phyloP scores from a whole-genome alignment of 1,140 invertebrate species.

The Globodera rostochiensis region DNA sequence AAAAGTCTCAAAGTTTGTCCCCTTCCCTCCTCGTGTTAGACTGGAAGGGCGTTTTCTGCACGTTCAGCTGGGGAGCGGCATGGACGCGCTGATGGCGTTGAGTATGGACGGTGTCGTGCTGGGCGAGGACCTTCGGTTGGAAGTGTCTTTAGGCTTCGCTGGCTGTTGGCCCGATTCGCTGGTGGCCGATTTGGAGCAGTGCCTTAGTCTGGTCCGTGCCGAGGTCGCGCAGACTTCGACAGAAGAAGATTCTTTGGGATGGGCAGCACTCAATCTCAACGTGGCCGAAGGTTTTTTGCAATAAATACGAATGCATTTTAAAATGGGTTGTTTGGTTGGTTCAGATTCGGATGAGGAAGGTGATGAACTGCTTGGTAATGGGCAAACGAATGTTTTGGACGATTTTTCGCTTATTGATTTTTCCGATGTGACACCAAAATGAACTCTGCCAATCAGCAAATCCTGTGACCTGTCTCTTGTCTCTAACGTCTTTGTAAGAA shows the following conservation, averaged over 20 bases:
- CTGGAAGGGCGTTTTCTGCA: conserved; percentile 51
- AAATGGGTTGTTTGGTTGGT: conserved; percentile 1
- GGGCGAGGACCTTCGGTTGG: conserved; percentile 22
- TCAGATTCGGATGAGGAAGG: conserved; percentile 26
- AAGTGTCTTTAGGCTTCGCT: conserved; percentile 36
- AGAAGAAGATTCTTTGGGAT: background rate
- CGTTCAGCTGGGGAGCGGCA: conserved; percentile 54
- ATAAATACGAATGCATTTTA: background rate
- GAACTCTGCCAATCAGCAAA: background rate
- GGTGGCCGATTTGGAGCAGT: background rate
- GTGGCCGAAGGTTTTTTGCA: conserved; percentile 13
- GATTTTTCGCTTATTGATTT: conserved; percentile 18
- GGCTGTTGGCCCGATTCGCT: conserved; percentile 36
- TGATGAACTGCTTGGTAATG: background rate
- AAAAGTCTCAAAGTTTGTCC: background rate
- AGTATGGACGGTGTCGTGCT: conserved; percentile 61
- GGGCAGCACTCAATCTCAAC: conserved; percentile 1
- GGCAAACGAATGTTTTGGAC: background rate
- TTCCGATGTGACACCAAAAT: conserved; percentile 8
- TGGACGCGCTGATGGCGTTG: conserved; percentile 59
- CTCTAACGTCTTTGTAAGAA: too few relatives aligned
- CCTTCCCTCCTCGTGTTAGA: conserved; percentile 34
- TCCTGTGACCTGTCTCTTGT: too few relatives aligned
- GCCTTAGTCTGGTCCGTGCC: background rate
- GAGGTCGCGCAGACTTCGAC: background rate